Evolutionary conservation across 1,140 invertebrate genomes (phyloP).

Genomic region (Halesus radiatus): DNA sequence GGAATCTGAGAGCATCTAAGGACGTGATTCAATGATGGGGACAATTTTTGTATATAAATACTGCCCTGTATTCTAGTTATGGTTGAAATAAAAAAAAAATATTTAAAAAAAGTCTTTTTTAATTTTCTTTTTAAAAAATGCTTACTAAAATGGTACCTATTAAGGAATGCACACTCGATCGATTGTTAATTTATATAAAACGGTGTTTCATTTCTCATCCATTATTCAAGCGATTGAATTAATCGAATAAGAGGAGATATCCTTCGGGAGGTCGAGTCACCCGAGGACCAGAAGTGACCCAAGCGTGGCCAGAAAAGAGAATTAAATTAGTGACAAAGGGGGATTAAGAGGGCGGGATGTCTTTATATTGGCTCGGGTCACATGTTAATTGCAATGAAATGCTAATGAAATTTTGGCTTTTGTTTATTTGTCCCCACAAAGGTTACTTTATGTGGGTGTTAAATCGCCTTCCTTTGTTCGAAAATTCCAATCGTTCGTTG

Average conservation of each 20-base stretch:
- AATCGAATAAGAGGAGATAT: slow-evolving; percentile 19
- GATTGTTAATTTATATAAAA: background rate
- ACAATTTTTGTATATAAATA: too few relatives aligned
- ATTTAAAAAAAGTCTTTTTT: too few relatives aligned
- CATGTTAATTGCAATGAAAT: slow-evolving; percentile 33
- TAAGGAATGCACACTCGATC: too few relatives aligned
- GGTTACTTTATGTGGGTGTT: slow-evolving; percentile 11
- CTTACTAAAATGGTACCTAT: too few relatives aligned
- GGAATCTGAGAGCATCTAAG: too few relatives aligned
- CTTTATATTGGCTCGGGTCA: slow-evolving; percentile 34
- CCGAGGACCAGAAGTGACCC: slow-evolving; percentile 22
- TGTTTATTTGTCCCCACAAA: slow-evolving; percentile 16
- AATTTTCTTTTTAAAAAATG: too few relatives aligned
- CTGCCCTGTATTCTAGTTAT: too few relatives aligned
- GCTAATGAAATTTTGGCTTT: slow-evolving; percentile 25
- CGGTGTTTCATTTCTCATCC: background rate
- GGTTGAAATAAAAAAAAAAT: too few relatives aligned
- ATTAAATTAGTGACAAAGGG: slow-evolving; percentile 43
- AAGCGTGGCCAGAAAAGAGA: slow-evolving; percentile 33
- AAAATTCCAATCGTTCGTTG: background rate
- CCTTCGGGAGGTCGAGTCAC: slow-evolving; percentile 3
- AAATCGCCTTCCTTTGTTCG: background rate
- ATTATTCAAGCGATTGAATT: slow-evolving; percentile 17
- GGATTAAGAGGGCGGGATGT: slow-evolving; percentile 39
- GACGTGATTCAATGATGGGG: too few relatives aligned